Evolutionary conservation across 2,113 vertebrate genomes (phyloP).

Genomic region (Candoia aspera): DNA sequence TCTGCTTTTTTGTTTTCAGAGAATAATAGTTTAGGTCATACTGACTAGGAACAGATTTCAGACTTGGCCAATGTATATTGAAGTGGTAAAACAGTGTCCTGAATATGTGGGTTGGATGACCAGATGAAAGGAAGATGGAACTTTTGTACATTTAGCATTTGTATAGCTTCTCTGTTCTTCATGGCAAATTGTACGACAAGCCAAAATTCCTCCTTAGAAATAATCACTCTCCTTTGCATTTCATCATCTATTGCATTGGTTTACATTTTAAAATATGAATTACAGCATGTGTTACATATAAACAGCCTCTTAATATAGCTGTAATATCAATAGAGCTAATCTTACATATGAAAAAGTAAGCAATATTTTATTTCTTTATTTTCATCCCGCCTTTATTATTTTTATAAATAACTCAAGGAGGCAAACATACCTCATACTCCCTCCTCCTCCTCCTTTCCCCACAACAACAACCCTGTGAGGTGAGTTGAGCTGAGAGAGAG

Average conservation of each 20-base stretch:
- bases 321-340: too few relatives aligned
- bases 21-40: neutral
- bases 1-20: neutral
- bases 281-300: neutral
- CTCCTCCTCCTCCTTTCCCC: too few relatives aligned
- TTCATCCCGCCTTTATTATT: too few relatives aligned
- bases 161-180: neutral
- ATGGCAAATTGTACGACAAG: neutral
- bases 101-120: neutral
- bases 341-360: too few relatives aligned
- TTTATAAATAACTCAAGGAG: too few relatives aligned
- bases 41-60: neutral
- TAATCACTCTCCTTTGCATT: neutral
- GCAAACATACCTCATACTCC: too few relatives aligned
- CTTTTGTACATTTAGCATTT: too few relatives aligned
- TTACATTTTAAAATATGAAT: neutral
- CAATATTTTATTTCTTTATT: too few relatives aligned
- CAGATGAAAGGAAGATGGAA: neutral
- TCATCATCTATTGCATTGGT: neutral
- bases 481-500: too few relatives aligned
- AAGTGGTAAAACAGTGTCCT: neutral
- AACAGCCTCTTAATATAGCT: too few relatives aligned
- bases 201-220: neutral
- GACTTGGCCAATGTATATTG: neutral
- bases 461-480: too few relatives aligned